Conservation (phyloP, 2,113 vertebrate genomes). For the Calyptomena viridis region DNA sequence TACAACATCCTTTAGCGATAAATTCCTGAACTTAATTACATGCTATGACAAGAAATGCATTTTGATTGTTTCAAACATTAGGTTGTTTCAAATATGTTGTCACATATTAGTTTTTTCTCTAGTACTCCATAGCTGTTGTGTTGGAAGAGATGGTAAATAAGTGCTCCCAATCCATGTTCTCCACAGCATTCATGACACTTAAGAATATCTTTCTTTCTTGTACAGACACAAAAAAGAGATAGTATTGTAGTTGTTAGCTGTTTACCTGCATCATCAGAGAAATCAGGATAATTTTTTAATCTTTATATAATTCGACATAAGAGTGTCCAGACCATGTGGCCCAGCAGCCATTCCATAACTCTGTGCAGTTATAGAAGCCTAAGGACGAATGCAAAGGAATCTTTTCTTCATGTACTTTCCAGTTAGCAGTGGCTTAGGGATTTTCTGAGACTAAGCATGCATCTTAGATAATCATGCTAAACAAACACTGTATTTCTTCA, state of each 20-base stretch:
- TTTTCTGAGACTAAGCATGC: background rate
- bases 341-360: background rate
- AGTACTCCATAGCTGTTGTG: background rate
- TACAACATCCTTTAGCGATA: background rate
- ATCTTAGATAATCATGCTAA: background rate
- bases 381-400: background rate
- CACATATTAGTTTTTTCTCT: background rate
- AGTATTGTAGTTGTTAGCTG: background rate
- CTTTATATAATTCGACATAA: background rate
- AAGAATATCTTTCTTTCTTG: background rate
- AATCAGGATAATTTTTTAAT: background rate
- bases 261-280: background rate
- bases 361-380: background rate
- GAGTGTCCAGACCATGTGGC: background rate
- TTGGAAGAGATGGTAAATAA: background rate
- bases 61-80: background rate
- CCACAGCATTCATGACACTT: background rate
- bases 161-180: background rate
- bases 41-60: background rate
- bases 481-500: background rate
- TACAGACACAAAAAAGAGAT: background rate
- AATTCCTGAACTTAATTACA: background rate
- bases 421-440: background rate
- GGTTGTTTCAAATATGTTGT: background rate
- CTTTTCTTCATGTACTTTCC: background rate